Conservation (phyloP, 2,113 vertebrate species). For the Lepus timidus region DNA sequence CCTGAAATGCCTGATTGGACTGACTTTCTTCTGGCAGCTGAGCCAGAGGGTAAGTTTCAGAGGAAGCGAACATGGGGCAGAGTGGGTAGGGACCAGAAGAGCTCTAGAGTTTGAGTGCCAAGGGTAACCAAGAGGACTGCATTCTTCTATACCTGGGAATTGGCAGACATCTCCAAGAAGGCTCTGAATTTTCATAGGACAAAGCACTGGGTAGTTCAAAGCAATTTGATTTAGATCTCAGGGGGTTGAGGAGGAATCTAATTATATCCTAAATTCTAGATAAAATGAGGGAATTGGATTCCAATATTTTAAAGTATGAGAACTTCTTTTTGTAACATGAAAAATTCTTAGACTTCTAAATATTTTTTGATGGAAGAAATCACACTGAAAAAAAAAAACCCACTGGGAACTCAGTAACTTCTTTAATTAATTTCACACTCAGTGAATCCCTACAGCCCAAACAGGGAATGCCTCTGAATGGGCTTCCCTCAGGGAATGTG, state of each 20-base stretch:
- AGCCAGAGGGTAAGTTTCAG: neutral
- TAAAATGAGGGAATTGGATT: slow-evolving; percentile 24
- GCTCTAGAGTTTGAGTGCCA: neutral
- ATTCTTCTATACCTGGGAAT: neutral
- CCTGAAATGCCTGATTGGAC: neutral
- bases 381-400: neutral
- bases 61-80: neutral
- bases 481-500: neutral
- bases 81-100: neutral
- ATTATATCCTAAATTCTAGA: neutral
- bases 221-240: neutral
- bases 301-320: slow-evolving; percentile 2
- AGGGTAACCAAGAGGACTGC: neutral
- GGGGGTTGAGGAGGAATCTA: neutral
- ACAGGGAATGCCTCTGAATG: neutral
- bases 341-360: slow-evolving; percentile 15
- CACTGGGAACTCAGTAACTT: neutral
- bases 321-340: neutral
- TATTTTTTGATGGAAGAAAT: slow-evolving; percentile 46
- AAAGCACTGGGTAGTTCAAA: neutral
- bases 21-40: neutral
- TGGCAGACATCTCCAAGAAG: neutral
- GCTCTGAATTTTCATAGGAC: neutral
- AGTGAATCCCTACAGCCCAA: neutral
- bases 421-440: slow-evolving; percentile 2